Conservation (phyloP, 2,888 invertebrate genomes). For the Tenthredo notha region DNA sequence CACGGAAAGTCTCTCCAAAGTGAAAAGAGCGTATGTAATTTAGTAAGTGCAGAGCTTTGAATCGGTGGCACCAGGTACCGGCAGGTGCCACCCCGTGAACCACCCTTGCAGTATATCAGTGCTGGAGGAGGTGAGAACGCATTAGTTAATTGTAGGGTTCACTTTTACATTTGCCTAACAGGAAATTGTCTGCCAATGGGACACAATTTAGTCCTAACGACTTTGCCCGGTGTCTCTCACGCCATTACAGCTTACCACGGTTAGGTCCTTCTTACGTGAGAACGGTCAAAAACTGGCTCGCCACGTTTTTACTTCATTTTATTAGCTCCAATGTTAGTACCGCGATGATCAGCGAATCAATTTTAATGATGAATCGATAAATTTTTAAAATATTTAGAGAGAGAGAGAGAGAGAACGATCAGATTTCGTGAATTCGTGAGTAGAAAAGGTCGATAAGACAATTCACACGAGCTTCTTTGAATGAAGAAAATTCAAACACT, state of each 20-base stretch:
- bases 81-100: constrained; percentile 34
- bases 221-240: constrained; percentile 16
- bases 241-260: not conserved
- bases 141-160: constrained; percentile 67
- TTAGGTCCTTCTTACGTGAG: constrained; percentile 8
- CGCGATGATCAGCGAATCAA: not conserved
- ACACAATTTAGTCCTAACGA: constrained; percentile 51
- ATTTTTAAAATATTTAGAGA: not conserved
- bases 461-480: not conserved
- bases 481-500: not conserved
- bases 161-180: constrained; percentile 56
- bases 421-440: not conserved
- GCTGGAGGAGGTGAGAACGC: constrained; percentile 58
- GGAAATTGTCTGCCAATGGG: constrained; percentile 55
- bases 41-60: constrained; percentile 71
- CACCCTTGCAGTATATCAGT: constrained; percentile 31
- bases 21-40: constrained; percentile 62
- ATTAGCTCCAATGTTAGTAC: not conserved
- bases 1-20: constrained; percentile 55
- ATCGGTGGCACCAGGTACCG: constrained; percentile 73
- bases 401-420: no score
- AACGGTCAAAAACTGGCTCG: constrained; percentile 8
- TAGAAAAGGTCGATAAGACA: not conserved
- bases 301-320: not conserved
- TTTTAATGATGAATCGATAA: not conserved